These are phyloP conservation scores for Eupithecia dodoneata DNA, from an alignment of 2,888 invertebrate species.

Conservation along the genomic window DNA sequence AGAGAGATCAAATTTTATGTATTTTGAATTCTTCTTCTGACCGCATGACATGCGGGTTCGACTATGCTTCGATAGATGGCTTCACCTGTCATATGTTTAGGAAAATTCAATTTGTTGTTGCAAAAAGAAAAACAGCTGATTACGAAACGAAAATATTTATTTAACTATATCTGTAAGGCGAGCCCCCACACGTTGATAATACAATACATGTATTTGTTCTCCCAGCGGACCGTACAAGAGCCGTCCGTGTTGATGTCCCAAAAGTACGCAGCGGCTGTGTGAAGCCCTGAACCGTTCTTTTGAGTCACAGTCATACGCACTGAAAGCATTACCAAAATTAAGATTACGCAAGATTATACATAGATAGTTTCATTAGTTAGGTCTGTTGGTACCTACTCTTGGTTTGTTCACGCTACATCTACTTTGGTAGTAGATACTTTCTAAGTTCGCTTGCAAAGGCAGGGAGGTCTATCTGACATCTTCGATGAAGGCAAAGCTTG, in stretches of 20 bases:
- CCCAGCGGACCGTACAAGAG: slow-evolving; percentile 93
- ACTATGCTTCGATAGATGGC: background rate
- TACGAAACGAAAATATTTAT: slow-evolving; percentile 20
- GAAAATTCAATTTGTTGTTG: background rate
- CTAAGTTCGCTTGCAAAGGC: background rate
- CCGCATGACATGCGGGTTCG: background rate
- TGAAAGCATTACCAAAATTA: slow-evolving; percentile 53
- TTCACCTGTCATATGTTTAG: background rate
- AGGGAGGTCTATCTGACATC: too few species aligned
- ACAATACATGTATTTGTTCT: slow-evolving; percentile 94
- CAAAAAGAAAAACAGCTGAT: slow-evolving; percentile 13
- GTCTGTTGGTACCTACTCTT: background rate
- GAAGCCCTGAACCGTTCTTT: slow-evolving; percentile 92
- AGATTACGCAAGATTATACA: background rate
- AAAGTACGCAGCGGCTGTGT: slow-evolving; percentile 92
- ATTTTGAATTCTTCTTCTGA: background rate
- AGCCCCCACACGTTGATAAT: slow-evolving; percentile 92
- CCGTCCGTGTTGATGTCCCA: slow-evolving; percentile 93
- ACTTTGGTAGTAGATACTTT: background rate
- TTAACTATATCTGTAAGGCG: slow-evolving; percentile 74
- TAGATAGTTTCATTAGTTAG: background rate
- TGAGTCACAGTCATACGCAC: slow-evolving; percentile 93
- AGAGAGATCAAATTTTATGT: too few species aligned
- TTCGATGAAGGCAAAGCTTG: too few species aligned
- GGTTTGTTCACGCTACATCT: too few species aligned